Conservation (phyloP, 2,888 invertebrate species). For the Volucella bombylans region DNA sequence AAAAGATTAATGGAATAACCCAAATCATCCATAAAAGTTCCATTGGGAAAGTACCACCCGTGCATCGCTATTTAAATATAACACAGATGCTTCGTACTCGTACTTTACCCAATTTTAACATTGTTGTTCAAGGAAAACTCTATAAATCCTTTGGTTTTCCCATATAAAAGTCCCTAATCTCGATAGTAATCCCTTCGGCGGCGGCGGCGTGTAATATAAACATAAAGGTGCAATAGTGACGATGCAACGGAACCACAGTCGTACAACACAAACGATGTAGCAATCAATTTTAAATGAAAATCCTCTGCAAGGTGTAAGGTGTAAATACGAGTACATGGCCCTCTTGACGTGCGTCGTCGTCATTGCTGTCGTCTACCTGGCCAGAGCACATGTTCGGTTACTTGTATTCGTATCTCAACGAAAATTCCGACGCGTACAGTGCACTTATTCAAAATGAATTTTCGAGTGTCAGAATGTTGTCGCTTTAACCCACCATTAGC, state of each 20-base stretch:
- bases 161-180: background rate
- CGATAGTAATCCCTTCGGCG: background rate
- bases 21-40: background rate
- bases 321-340: slow-evolving; percentile 24
- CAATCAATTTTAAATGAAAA: slow-evolving; percentile 37
- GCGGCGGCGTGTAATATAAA: slow-evolving; percentile 13
- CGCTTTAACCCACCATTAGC: slow-evolving; percentile 58
- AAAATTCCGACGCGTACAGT: slow-evolving; percentile 52
- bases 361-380: slow-evolving; percentile 30
- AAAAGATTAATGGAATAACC: too few relatives aligned
- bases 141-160: slow-evolving; percentile 13
- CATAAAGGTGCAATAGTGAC: slow-evolving; percentile 16
- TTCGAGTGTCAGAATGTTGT: slow-evolving; percentile 63
- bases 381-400: background rate
- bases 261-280: too few relatives aligned
- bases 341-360: slow-evolving; percentile 4
- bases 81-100: slow-evolving; percentile 1
- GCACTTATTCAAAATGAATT: slow-evolving; percentile 52
- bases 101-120: background rate
- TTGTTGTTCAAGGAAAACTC: background rate
- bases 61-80: background rate
- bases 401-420: slow-evolving; percentile 10
- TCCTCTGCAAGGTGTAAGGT: slow-evolving; percentile 13
- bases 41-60: background rate
- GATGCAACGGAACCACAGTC: background rate